Percentiles rank a stretch among this genome's conserved stretches.
Conservation (phyloP, 1,140 invertebrate species). For the Oryzaephilus surinamensis region DNA sequence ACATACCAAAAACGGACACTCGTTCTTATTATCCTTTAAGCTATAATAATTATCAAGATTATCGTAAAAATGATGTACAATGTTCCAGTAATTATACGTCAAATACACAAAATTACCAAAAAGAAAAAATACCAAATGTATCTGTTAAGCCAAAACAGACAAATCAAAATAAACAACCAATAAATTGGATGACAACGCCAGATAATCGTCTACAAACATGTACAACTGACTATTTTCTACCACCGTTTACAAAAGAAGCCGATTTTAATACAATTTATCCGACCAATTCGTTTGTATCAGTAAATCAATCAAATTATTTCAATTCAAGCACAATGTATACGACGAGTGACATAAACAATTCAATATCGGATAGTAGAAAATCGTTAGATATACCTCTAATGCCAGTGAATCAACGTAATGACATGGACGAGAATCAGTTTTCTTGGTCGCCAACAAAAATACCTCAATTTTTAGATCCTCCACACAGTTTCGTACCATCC, state of each 20-base stretch:
- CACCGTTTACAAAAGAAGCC: slow-evolving; percentile 21
- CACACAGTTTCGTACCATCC: slow-evolving; percentile 38
- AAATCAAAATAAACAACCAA: slow-evolving; percentile 34
- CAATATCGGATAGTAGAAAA: too few species aligned
- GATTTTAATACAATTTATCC: slow-evolving; percentile 21
- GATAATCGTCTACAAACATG: slow-evolving; percentile 24
- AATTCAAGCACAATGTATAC: too few species aligned
- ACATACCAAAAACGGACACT: slow-evolving; percentile 9
- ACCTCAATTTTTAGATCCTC: slow-evolving; percentile 34
- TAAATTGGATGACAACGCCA: slow-evolving; percentile 55
- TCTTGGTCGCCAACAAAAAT: slow-evolving; percentile 48
- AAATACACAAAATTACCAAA: slow-evolving; percentile 4
- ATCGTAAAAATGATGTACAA: slow-evolving; percentile 14
- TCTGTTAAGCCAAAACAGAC: slow-evolving; percentile 9
- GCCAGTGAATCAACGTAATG: slow-evolving; percentile 16
- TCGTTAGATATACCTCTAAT: slow-evolving; percentile 12
- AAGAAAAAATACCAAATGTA: too few species aligned
- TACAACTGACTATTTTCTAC: slow-evolving; percentile 20
- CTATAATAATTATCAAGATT: slow-evolving; percentile 19
- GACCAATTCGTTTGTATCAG: slow-evolving; percentile 14
- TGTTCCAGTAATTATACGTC: slow-evolving; percentile 7
- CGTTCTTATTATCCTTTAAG: slow-evolving; percentile 12
- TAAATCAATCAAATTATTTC: too few species aligned
- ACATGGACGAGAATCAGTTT: slow-evolving; percentile 42
- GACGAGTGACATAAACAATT: too few species aligned